These are phyloP conservation scores for Clitarchus hookeri DNA, from an alignment of 2,888 invertebrate species.

Conservation along the genomic window DNA sequence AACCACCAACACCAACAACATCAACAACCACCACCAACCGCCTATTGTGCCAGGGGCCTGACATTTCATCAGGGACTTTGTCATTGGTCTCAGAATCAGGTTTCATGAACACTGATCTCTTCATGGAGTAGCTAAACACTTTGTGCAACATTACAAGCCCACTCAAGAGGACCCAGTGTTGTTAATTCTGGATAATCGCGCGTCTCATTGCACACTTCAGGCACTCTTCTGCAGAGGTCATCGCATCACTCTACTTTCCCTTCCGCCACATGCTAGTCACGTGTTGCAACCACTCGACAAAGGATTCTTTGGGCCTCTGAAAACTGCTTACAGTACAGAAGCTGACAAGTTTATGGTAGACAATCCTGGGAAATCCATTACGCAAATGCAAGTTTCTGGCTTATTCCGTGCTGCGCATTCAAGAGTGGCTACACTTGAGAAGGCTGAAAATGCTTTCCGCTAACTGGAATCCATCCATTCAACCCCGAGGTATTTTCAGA, in stretches of 20 bases:
- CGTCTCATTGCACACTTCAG: constrained; percentile 35
- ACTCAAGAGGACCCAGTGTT: too few relatives aligned
- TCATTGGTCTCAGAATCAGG: constrained; percentile 41
- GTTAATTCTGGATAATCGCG: too few relatives aligned
- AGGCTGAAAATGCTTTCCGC: constrained; percentile 16
- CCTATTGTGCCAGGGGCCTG: too few relatives aligned
- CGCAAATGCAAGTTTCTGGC: neutral
- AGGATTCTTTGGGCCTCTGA: too few relatives aligned
- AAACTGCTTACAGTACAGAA: neutral
- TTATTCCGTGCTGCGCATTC: constrained; percentile 10
- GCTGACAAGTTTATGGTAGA: constrained; percentile 21
- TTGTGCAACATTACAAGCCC: too few relatives aligned
- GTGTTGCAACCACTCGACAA: too few relatives aligned
- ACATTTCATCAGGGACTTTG: constrained; percentile 38
- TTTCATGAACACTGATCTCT: constrained; percentile 34
- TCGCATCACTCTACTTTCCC: constrained; percentile 36
- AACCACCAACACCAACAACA: too few relatives aligned
- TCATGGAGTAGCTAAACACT: too few relatives aligned
- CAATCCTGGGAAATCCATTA: constrained; percentile 16
- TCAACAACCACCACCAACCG: too few relatives aligned
- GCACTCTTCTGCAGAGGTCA: constrained; percentile 41
- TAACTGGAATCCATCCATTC: constrained; percentile 1
- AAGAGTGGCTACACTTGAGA: neutral
- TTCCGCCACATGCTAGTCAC: constrained; percentile 8
- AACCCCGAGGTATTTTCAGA: constrained; percentile 11